Evolutionary conservation across 2,113 vertebrate species (phyloP).

Genomic region (Henicopernis longicauda): DNA sequence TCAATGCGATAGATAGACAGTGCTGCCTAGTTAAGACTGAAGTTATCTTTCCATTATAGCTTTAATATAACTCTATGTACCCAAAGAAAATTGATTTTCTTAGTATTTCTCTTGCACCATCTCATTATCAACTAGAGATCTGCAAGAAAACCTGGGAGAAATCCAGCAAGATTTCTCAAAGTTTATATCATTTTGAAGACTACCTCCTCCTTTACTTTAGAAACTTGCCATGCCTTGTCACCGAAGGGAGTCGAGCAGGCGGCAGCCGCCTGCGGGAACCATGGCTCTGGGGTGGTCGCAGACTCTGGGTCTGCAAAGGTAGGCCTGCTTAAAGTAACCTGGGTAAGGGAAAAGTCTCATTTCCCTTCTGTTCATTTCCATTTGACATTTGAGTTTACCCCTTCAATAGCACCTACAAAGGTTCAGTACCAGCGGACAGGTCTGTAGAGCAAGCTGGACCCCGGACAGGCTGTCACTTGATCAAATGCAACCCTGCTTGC

Average conservation of each 20-base stretch:
- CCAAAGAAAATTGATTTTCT: constrained; percentile 21
- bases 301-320: neutral
- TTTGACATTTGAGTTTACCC: rapidly evolving
- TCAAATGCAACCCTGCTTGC: rapidly evolving
- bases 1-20: neutral
- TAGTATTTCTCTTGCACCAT: neutral
- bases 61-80: neutral
- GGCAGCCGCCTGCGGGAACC: neutral
- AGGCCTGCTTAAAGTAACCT: neutral
- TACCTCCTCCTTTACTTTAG: neutral
- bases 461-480: rapidly evolving
- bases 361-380: neutral
- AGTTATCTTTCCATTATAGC: constrained; percentile 22
- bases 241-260: rapidly evolving
- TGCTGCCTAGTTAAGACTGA: neutral
- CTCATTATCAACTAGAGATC: neutral
- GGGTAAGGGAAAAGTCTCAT: neutral
- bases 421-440: neutral
- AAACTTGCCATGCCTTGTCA: rapidly evolving
- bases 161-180: neutral
- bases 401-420: rapidly evolving
- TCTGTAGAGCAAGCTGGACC: neutral
- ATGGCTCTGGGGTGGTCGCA: rapidly evolving
- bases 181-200: neutral
- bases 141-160: neutral